These are phyloP conservation scores for Brachypodius melanocephalos DNA, from an alignment of 2,113 vertebrate genomes.

Conservation along the genomic window DNA sequence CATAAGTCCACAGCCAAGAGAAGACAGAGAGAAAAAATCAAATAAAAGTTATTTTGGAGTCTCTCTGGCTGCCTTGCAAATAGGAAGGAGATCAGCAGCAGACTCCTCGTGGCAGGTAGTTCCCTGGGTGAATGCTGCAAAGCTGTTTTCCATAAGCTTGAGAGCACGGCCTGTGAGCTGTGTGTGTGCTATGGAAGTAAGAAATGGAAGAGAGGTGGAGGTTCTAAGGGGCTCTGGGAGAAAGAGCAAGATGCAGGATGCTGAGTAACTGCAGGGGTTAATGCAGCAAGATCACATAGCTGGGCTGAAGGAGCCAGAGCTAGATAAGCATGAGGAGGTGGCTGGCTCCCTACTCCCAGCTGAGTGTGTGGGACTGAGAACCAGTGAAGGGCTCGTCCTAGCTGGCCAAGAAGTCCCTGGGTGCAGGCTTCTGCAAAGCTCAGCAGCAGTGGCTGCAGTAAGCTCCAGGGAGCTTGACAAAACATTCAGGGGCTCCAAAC, in stretches of 20 bases:
- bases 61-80: neutral
- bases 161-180: neutral
- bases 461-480: neutral
- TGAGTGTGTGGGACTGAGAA: accelerated
- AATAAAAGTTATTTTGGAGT: neutral
- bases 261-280: neutral
- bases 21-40: neutral
- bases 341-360: neutral
- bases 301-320: neutral
- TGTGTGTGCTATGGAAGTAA: accelerated
- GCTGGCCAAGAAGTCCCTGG: neutral
- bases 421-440: neutral
- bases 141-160: neutral
- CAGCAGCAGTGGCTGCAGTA: neutral
- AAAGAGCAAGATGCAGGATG: neutral
- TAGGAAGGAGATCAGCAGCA: neutral
- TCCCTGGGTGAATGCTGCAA: accelerated
- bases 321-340: neutral
- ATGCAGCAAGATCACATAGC: neutral
- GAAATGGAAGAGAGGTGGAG: neutral
- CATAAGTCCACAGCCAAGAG: neutral
- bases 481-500: neutral
- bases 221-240: neutral
- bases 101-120: neutral
- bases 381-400: neutral